Evolutionary conservation across 2,797 vertebrate genomes (phyloP), one percentile per base, ranked within the genome.

Genomic region (Pseudochaenichthys georgianus): DNA sequence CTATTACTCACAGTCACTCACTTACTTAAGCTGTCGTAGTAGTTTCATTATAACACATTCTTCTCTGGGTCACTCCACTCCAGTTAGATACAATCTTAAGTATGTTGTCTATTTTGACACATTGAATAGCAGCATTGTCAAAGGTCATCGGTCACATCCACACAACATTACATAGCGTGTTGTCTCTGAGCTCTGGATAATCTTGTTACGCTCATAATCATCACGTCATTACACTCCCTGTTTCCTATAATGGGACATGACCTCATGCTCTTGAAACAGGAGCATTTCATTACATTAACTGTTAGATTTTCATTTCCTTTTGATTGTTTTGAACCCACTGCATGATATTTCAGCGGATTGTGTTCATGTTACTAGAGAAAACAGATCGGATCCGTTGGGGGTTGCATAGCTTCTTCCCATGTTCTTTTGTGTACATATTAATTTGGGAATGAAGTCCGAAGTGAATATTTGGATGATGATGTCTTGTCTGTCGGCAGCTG

Each of bases 211-310:
- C 65, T 76, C 71, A 69, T 83, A 54, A 81, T 81, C 9, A 87
- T 87, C 60, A 71, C 50, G 67, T 66, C 23, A 67, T 87, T 74
- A 82, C 42, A 64, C 64, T 79, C 63, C 61, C 76, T 42, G 23
- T 86, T 88, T 90, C 87, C 87, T 83, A 71, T 66, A 31, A 76
- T 82, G 17, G 59, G 73, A 87, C 31, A 65, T 86, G 89, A 87
- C 79, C 76, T 83, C 85, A 83, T 57, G 38, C 73, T 79, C 42
- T 59, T 77, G 34, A 72, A 75, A 77, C 78, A 41, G 11, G 47
- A 75, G 38, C 71, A 61, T 78, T 62, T 58, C 31, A 70, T 73
- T 34, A 61, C 55, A 61, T n/a, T 70, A 64, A 81, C 62, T 51
- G 73, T 77, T 42, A 48, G 53, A 64, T 68, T 76, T 72, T 16